These are phyloP conservation scores for Halcyon senegalensis DNA, from an alignment of 2,113 vertebrate genomes.

Conservation along the genomic window DNA sequence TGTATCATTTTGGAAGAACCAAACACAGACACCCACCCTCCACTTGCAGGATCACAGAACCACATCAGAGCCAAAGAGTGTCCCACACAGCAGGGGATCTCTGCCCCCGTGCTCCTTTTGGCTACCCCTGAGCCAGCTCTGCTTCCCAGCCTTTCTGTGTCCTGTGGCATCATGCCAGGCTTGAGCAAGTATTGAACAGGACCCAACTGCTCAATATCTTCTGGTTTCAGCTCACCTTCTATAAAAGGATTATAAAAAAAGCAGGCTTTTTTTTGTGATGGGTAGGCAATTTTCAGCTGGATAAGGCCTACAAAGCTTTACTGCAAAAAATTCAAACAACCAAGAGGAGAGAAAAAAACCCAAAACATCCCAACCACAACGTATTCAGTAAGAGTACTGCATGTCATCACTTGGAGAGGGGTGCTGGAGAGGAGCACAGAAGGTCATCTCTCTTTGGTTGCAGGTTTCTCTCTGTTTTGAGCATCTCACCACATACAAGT, in stretches of 20 bases:
- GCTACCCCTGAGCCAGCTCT: background rate
- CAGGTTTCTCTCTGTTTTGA: background rate
- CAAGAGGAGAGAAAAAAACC: too few species aligned
- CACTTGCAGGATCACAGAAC: background rate
- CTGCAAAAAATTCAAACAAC: background rate
- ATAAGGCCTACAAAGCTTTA: background rate
- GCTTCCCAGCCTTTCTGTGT: background rate
- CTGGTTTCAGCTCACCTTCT: background rate
- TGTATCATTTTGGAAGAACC: background rate
- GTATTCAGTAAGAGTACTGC: background rate
- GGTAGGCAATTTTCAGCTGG: background rate
- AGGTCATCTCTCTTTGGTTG: background rate
- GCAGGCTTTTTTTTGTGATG: background rate
- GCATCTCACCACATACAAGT: background rate
- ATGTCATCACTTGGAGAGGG: fast-evolving
- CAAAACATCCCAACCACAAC: too few species aligned
- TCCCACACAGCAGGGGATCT: background rate
- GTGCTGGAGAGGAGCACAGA: background rate
- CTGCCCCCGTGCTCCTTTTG: background rate
- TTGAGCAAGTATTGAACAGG: background rate
- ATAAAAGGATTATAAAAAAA: background rate
- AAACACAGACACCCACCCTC: background rate
- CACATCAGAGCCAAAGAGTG: background rate
- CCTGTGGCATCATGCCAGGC: background rate
- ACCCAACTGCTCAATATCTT: fast-evolving